Base-by-base conservation (phyloP, 2,113 vertebrate genomes). In the Brienomyrus brachyistius region DNA sequence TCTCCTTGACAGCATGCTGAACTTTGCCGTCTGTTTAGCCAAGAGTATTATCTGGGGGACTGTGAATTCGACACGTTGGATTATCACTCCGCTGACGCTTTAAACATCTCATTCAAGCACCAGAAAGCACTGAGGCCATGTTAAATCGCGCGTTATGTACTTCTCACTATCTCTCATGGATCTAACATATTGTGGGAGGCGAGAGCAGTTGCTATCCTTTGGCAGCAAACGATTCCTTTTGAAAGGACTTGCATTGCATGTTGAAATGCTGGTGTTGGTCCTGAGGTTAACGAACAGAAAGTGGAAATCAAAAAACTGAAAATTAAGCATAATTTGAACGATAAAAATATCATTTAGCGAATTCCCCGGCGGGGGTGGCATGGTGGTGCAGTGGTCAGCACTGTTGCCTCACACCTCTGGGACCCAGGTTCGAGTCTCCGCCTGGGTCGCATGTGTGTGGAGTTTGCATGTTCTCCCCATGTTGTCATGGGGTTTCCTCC, bases 261-360 rank as follows among this genome's bases (percentile, higher is more conserved):
- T 83, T 94, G 93, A 94, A 94, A 89, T 91, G 90, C 92, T 93
- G 93, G 94, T 91, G 92, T 92, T 88, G 86, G 93, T 92, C 90
- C 91, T 93, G 92, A 92, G 93, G 92, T 92, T 93, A 92, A 89
- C 89, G 52, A 89, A 54, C 6, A 21, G 17, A 17, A n/a, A 92
- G 93, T 93, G 35, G 86, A 93, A 95, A 94, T 95, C 94, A 95
- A 96, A 95, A 94, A 92, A 94, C 92, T 92, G 93, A 45, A 70
- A 43, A 87, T 91, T 31, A 52, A 90, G 40, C 48, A 40, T 89
- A 84, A 89, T 90, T 85, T 89, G 85, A 88, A 59, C 88, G 90
- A 35, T 88, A 92, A 91, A 92, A 89, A 90, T 82, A 51, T 88
- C 62, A 86, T 89, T 70, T 59, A 83, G 59, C 80, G 59, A 89